Evolutionary conservation across 1,140 invertebrate genomes (phyloP), one percentile per base, ranked within the genome.

Genomic region (Drusus annulatus): DNA sequence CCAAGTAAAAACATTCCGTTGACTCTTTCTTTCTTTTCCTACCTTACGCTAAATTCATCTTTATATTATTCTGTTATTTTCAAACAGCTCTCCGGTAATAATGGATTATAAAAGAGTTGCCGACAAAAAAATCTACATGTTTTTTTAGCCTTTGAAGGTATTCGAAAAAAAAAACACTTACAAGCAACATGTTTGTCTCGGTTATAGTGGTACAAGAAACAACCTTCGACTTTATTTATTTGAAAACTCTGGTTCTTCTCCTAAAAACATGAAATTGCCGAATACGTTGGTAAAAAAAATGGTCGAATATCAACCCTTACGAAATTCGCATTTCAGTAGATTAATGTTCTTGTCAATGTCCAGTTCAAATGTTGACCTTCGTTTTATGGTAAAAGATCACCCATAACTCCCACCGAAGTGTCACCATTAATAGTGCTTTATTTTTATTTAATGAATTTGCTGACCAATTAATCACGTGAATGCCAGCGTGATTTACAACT

Each of bases 341-440:
- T 71, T 71, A 52, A 71, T 71, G 68, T 45, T 71, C 68, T 51
- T 71, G 68, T 71, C 68, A 71, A 71, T 71, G 68, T 17, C 45
- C 45, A 71, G 45, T 71, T 52, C 45, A 52, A 71, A 71, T 71
- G 68, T 54, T 71, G 68, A 52, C 68, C 68, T 71, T 71, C 45
- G 17, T 51, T 17, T 19, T n/a, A 16, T 17, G 68, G 17, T 52
- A 15, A n/a, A 71, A 52, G 45, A 71, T 71, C 68, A 10, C 45
- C 68, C 50, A 25, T 71, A 25, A 71, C 51, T 71, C 50, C 21
- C 10, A 19, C 68, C 50, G 7, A 16, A 71, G 50, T 71, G 68
- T 71, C 68, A 71, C 68, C 36, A 51, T 71, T 52, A 71, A n/a
- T 45, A 69, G 45, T 71, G 68, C 31, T 31, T 68, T 45, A 60